These are phyloP conservation scores for Brachionus rotundiformis DNA, from an alignment of 1,140 invertebrate genomes.

Conservation along the genomic window DNA sequence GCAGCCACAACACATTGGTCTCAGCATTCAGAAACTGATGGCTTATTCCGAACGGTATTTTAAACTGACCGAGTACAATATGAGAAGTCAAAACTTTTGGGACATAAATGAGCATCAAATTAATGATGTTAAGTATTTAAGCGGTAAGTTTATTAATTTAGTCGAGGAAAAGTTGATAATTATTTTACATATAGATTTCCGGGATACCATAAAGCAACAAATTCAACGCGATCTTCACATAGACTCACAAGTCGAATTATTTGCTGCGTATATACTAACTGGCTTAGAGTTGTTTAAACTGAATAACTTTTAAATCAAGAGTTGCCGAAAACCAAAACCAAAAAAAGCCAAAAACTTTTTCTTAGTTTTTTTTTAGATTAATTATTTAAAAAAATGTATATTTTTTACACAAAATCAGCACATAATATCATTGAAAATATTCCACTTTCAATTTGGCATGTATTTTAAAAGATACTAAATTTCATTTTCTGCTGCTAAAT, in stretches of 20 bases:
- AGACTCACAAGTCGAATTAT: conserved; percentile 42
- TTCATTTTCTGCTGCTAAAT: conserved; percentile 14
- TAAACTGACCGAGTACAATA: conserved; percentile 48
- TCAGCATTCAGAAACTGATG: conserved; percentile 32
- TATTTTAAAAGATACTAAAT: conserved; percentile 14
- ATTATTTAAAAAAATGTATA: conserved; percentile 23
- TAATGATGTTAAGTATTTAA: conserved; percentile 32
- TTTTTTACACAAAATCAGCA: neutral
- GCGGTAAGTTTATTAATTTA: neutral
- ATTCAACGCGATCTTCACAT: conserved; percentile 46
- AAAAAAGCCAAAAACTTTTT: neutral
- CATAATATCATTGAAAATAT: neutral
- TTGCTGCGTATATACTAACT: conserved; percentile 50
- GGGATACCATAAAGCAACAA: conserved; percentile 36
- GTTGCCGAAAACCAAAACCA: conserved; percentile 11
- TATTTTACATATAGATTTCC: conserved; percentile 26
- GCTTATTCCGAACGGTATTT: conserved; percentile 33
- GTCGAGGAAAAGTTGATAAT: neutral
- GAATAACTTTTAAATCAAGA: conserved; percentile 49
- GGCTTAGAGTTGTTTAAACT: conserved; percentile 51
- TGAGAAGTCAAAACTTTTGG: conserved; percentile 45
- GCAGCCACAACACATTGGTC: neutral
- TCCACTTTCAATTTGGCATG: conserved; percentile 12
- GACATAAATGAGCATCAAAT: conserved; percentile 26
- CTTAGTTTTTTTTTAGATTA: conserved; percentile 27